Conservation (phyloP, 2,113 vertebrate species). For the Spheniscus mendiculus region DNA sequence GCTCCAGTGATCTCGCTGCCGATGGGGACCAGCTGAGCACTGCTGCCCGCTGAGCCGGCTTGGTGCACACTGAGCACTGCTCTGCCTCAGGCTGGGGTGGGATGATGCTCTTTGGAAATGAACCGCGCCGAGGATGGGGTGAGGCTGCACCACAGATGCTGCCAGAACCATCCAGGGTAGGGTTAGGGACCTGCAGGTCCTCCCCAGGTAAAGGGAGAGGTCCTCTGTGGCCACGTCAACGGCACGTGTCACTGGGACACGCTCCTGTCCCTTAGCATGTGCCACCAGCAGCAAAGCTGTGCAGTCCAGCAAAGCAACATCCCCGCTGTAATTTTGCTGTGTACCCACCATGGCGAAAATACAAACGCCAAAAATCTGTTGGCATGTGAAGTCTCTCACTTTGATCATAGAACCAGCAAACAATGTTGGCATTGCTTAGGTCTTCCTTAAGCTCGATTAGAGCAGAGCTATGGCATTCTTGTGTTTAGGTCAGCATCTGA, state of each 20-base stretch:
- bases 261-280: accelerated
- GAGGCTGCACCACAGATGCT: not conserved
- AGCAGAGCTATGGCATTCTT: not conserved
- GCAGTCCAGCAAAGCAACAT: not conserved
- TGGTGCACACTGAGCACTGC: accelerated
- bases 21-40: not conserved
- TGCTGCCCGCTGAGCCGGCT: accelerated
- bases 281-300: not conserved
- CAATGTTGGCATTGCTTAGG: not conserved
- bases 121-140: accelerated
- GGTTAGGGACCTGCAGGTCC: not conserved
- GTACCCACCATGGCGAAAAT: not conserved
- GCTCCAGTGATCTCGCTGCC: accelerated
- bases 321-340: accelerated
- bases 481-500: not conserved
- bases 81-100: not conserved
- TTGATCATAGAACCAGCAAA: not conserved
- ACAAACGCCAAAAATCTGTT: not conserved
- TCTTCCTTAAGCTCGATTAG: not conserved
- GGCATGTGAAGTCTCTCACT: not conserved
- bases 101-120: not conserved
- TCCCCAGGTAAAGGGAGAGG: not conserved
- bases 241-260: accelerated
- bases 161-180: not conserved
- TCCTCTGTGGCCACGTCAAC: not conserved